Base-by-base conservation (phyloP, 2,113 vertebrate species). In the Barnardius zonarius region DNA sequence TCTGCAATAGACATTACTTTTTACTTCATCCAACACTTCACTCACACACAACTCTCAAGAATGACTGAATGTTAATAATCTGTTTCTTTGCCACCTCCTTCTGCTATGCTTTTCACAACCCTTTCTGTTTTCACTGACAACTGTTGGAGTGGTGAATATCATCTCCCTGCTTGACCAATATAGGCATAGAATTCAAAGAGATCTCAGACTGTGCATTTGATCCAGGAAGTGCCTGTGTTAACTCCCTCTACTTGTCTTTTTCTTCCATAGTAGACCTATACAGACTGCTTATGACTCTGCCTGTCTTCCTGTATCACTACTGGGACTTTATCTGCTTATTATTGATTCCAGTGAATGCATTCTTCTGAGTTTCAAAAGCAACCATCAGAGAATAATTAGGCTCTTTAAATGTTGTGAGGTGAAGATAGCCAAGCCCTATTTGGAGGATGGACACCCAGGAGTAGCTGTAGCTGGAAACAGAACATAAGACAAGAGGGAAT, bases 321-420 rank as follows among this genome's bases (percentile, higher is more conserved):
- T 46, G 30, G 18, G 61, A 63, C 51, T 70, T 83, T 44, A 61
- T 61, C 35, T 88, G 25, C 11, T 84, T 66, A 61, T 79, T 66
- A 59, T 54, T 77, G 37, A 91, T 77, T 70, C n/a, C n/a, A 52
- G 3, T 23, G 41, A 74, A 67, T 0, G 1, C 2, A 59, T 86
- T 94, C 48, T 86, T 81, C 64, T 67, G 43, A 62, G 15, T 83
- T 85, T 74, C 54, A 77, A 62, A 80, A 57, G 37, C 37, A 74
- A 24, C 37, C 49, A 11, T 41, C 25, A 37, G 54, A 66, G 13
- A 14, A 79, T 54, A 73, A 83, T 64, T 74, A 31, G 37, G 10
- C 27, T 64, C 17, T 76, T 43, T 12, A 59, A 86, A 88, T 46
- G 52, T 25, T 86, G 43, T 54, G 59, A 80, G 24, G 12, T 52